These are phyloP conservation scores for Macrosiphum euphorbiae DNA, from an alignment of 2,888 invertebrate species.

Conservation along the genomic window DNA sequence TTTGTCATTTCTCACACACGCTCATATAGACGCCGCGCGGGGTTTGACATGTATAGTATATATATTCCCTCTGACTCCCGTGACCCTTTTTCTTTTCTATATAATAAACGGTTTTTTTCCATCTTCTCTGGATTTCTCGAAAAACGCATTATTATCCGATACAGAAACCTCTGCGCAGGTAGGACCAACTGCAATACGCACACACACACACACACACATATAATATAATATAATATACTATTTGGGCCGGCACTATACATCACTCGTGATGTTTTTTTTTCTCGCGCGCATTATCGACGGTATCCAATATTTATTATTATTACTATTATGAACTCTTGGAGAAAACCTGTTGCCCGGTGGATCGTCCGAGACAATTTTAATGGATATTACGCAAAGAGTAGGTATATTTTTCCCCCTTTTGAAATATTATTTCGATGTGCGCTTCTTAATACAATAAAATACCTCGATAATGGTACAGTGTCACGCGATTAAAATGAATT, in stretches of 20 bases:
- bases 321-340: neutral
- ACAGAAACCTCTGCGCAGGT: constrained; percentile 12
- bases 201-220: neutral
- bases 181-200: neutral
- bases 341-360: constrained; percentile 60
- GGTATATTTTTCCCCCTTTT: constrained; percentile 1
- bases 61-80: constrained; percentile 30
- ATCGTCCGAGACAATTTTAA: constrained; percentile 54
- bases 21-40: constrained; percentile 5
- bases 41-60: constrained; percentile 42
- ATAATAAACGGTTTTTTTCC: constrained; percentile 40
- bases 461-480: constrained; percentile 53
- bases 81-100: constrained; percentile 47
- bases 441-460: constrained; percentile 50
- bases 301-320: constrained; percentile 60
- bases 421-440: constrained; percentile 42
- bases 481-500: constrained; percentile 62
- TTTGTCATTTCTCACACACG: constrained; percentile 58
- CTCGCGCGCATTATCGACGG: constrained; percentile 59
- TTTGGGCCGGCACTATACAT: constrained; percentile 17
- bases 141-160: constrained; percentile 45
- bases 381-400: constrained; percentile 51
- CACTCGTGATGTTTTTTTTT: constrained; percentile 28
- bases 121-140: constrained; percentile 19
- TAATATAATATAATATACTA: neutral